phyloP scores from a whole-genome alignment of 1,140 invertebrate species.

The Lepidostoma basale region DNA sequence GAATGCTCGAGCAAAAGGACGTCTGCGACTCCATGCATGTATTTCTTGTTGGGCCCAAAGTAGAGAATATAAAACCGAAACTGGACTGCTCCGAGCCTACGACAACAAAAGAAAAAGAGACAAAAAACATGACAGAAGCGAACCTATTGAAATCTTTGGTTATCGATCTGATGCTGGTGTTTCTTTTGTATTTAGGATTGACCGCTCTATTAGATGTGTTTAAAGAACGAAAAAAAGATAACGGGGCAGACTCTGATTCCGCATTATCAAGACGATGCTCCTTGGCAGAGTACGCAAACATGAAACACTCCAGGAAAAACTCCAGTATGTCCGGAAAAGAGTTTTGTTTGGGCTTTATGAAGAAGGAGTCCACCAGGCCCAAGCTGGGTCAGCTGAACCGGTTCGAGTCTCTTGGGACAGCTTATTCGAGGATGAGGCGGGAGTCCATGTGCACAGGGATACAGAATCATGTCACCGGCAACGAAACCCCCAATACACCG shows the following conservation, averaged over 20 bases:
- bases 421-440: conserved; percentile 36
- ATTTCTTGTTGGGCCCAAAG: conserved; percentile 2
- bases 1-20: neutral
- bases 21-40: conserved; percentile 36
- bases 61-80: neutral
- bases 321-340: neutral
- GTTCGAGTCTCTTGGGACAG: conserved; percentile 35
- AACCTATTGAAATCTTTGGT: neutral
- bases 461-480: conserved; percentile 12
- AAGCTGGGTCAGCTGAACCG: conserved; percentile 8
- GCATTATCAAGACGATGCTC: conserved; percentile 27
- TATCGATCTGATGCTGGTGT: conserved; percentile 14
- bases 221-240: conserved; percentile 20
- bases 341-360: neutral
- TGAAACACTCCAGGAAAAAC: conserved; percentile 38
- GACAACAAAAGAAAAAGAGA: conserved; percentile 17
- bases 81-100: neutral
- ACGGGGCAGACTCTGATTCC: neutral
- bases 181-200: conserved; percentile 23
- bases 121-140: neutral
- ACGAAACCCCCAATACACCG: conserved; percentile 34
- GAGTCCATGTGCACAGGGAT: conserved; percentile 15
- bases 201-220: conserved; percentile 30
- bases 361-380: neutral
- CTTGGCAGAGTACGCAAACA: conserved; percentile 39